Conservation (phyloP, 2,797 vertebrate species). For the Amblyraja radiata region DNA sequence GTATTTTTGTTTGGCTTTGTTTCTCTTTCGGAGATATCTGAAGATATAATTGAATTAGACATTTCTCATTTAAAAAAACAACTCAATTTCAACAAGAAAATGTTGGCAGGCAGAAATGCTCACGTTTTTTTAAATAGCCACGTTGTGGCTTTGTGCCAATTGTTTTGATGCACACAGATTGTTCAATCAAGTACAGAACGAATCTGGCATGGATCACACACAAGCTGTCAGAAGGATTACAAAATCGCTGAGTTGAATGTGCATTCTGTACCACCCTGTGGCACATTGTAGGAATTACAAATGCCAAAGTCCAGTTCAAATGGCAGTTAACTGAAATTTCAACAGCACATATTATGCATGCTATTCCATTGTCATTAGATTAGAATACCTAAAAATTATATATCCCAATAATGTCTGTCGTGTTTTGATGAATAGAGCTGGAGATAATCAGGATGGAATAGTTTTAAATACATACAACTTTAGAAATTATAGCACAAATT, state of each 20-base stretch:
- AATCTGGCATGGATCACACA: slow-evolving; percentile 57
- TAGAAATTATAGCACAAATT: not conserved
- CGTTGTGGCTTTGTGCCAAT: slow-evolving; percentile 51
- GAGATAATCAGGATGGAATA: not conserved
- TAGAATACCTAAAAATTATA: not conserved
- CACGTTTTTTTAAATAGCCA: not conserved
- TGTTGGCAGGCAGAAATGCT: not conserved
- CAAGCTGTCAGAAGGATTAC: slow-evolving; percentile 63
- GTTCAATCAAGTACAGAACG: slow-evolving; percentile 58
- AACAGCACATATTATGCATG: no score
- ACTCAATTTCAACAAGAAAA: not conserved
- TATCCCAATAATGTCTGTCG: not conserved
- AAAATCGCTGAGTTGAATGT: slow-evolving; percentile 65
- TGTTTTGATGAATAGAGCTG: not conserved
- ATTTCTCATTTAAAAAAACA: not conserved
- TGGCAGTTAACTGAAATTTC: not conserved
- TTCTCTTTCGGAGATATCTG: not conserved
- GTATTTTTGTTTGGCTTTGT: not conserved
- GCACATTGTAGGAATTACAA: slow-evolving; percentile 74
- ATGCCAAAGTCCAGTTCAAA: slow-evolving; percentile 43
- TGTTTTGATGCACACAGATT: slow-evolving; percentile 64
- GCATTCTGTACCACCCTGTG: slow-evolving; percentile 84
- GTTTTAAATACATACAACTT: not conserved
- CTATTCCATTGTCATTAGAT: not conserved
- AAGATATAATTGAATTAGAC: not conserved